These are phyloP conservation scores for Oscheius sp. DNA, from an alignment of 2,888 invertebrate genomes.

Conservation along the genomic window DNA sequence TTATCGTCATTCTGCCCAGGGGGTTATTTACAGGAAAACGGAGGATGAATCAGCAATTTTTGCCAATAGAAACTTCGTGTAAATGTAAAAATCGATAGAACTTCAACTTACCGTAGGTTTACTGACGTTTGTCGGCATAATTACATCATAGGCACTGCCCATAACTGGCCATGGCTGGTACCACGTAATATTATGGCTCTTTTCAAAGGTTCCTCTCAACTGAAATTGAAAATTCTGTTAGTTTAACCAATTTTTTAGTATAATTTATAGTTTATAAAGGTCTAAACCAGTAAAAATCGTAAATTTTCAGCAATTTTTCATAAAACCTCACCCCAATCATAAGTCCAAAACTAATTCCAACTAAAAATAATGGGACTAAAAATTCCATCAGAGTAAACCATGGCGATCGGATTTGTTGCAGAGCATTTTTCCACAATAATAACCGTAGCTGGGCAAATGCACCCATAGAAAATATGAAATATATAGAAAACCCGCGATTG, in stretches of 20 bases:
- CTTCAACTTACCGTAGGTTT: constrained; percentile 30
- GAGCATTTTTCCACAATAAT: constrained; percentile 68
- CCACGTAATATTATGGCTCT: constrained; percentile 39
- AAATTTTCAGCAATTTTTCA: too few species aligned
- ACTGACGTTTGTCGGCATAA: constrained; percentile 40
- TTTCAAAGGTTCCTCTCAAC: constrained; percentile 52
- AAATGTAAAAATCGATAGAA: not conserved
- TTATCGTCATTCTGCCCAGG: too few species aligned
- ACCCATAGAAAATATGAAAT: constrained; percentile 44
- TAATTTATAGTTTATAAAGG: too few species aligned
- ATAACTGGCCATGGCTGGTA: constrained; percentile 50
- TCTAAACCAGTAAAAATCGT: too few species aligned
- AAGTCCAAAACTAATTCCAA: constrained; percentile 63
- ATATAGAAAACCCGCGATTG: not conserved
- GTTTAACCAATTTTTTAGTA: not conserved
- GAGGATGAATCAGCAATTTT: too few species aligned
- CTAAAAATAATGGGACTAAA: constrained; percentile 63
- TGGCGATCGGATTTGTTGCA: constrained; percentile 57
- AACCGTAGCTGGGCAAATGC: constrained; percentile 65
- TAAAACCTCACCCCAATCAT: constrained; percentile 57
- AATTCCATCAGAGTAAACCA: constrained; percentile 67
- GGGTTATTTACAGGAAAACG: not conserved
- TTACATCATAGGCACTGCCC: constrained; percentile 51
- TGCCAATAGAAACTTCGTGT: not conserved
- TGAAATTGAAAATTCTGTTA: constrained; percentile 29